Evolutionary conservation across 2,888 invertebrate genomes (phyloP).

Genomic region (Euproctis similis): DNA sequence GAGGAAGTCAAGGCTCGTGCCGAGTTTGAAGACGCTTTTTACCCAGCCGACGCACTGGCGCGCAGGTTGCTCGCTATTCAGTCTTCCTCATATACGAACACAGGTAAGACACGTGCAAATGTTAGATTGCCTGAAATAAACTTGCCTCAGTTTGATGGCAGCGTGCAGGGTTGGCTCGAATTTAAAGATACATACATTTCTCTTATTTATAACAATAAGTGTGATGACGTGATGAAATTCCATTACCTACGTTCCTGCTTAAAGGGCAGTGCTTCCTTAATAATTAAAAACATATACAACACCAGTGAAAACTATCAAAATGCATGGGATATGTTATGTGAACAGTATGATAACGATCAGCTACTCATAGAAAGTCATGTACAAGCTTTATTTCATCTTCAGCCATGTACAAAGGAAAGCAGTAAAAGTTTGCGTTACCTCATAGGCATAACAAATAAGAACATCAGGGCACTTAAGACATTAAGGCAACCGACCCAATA

Average conservation of each 20-base stretch:
- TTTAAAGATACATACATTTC: not conserved
- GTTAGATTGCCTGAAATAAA: not conserved
- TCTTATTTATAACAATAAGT: not conserved
- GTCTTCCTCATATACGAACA: not conserved
- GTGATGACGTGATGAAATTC: too few species aligned
- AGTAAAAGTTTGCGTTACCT: slow-evolving; percentile 1
- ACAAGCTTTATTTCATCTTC: slow-evolving; percentile 1
- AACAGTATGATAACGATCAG: slow-evolving; percentile 3
- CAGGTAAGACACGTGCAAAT: not conserved
- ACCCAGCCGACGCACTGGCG: not conserved
- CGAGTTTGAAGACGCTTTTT: not conserved
- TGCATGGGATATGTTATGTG: not conserved
- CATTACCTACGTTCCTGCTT: too few species aligned
- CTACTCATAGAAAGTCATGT: slow-evolving; percentile 1
- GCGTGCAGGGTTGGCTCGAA: not conserved
- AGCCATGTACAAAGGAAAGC: not conserved
- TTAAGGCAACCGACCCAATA: slow-evolving; percentile 3
- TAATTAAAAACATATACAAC: too few species aligned
- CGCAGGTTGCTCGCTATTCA: not conserved
- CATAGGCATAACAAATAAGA: slow-evolving; percentile 4
- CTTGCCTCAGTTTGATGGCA: not conserved
- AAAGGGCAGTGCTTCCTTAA: too few species aligned
- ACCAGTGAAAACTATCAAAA: too few species aligned
- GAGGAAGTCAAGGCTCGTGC: not conserved
- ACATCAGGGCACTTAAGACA: slow-evolving; percentile 6